These are phyloP conservation scores for Lethocerus indicus DNA, from an alignment of 1,140 invertebrate genomes.

Conservation along the genomic window DNA sequence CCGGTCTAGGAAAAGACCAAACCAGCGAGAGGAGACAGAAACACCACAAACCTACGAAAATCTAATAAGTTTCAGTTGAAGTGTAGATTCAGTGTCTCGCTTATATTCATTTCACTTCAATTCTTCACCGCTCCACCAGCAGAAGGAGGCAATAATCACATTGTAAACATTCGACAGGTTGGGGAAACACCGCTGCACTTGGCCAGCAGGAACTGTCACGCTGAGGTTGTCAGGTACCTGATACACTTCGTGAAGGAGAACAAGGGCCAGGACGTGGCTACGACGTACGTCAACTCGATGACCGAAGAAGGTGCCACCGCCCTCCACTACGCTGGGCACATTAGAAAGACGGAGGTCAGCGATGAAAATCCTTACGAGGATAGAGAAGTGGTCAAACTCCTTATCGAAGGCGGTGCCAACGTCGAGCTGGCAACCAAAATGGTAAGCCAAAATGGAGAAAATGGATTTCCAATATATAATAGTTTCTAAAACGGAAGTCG, in stretches of 20 bases:
- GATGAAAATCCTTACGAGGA: constrained; percentile 62
- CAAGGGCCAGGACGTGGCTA: constrained; percentile 48
- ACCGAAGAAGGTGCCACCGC: constrained; percentile 86
- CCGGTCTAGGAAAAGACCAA: too few relatives aligned
- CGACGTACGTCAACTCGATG: constrained; percentile 57
- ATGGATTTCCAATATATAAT: neutral
- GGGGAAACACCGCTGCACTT: constrained; percentile 92
- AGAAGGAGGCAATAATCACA: too few relatives aligned
- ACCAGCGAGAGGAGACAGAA: too few relatives aligned
- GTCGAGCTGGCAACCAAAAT: constrained; percentile 63
- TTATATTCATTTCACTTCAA: too few relatives aligned
- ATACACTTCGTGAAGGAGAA: constrained; percentile 68
- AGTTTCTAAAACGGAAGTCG: neutral
- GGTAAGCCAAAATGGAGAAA: constrained; percentile 23
- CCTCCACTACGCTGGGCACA: constrained; percentile 74
- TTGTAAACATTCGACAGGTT: too few relatives aligned
- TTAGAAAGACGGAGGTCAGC: constrained; percentile 61
- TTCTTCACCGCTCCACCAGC: too few relatives aligned
- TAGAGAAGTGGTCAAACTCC: constrained; percentile 68
- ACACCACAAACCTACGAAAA: too few relatives aligned
- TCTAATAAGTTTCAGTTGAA: too few relatives aligned
- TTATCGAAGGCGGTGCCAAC: constrained; percentile 81
- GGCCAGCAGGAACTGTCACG: constrained; percentile 66
- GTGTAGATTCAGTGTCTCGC: too few relatives aligned
- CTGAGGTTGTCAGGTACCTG: constrained; percentile 69